These are phyloP conservation scores for Pentamera pediparva DNA, from an alignment of 53 echinoderm and acorn worm species.

Conservation along the genomic window DNA sequence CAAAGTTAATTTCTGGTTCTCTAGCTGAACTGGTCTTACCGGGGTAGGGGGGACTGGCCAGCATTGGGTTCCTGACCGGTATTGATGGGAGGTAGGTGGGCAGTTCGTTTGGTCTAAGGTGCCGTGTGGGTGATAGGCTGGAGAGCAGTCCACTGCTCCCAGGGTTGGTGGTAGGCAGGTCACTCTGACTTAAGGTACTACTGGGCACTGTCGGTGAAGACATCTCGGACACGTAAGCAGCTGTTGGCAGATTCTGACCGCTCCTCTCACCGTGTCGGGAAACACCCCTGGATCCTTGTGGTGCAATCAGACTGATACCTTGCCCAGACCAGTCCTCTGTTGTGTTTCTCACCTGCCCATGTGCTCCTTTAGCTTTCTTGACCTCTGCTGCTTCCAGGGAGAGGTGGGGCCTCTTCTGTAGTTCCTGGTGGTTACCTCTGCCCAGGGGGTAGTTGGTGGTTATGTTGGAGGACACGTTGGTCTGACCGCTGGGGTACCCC, in stretches of 20 bases:
- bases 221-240: slow-evolving; percentile 67
- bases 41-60: slow-evolving; percentile 73
- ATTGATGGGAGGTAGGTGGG: slow-evolving; percentile 84
- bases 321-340: slow-evolving; percentile 10
- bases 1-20: slow-evolving; percentile 80
- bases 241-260: slow-evolving; percentile 16
- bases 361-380: background rate
- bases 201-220: slow-evolving; percentile 53
- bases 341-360: background rate
- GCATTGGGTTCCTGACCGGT: slow-evolving; percentile 43
- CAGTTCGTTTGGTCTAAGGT: slow-evolving; percentile 65
- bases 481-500: background rate
- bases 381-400: background rate
- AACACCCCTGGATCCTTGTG: background rate
- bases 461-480: slow-evolving; percentile 8
- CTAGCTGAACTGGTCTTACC: slow-evolving; percentile 50
- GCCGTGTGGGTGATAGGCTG: slow-evolving; percentile 74
- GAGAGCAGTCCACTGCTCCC: slow-evolving; percentile 56
- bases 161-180: slow-evolving; percentile 37
- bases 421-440: background rate
- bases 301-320: background rate
- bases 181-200: slow-evolving; percentile 48
- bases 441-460: background rate
- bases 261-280: background rate
- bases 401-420: background rate